phyloP scores from a whole-genome alignment of 2,888 invertebrate genomes.

The Drosophila demipolita region DNA sequence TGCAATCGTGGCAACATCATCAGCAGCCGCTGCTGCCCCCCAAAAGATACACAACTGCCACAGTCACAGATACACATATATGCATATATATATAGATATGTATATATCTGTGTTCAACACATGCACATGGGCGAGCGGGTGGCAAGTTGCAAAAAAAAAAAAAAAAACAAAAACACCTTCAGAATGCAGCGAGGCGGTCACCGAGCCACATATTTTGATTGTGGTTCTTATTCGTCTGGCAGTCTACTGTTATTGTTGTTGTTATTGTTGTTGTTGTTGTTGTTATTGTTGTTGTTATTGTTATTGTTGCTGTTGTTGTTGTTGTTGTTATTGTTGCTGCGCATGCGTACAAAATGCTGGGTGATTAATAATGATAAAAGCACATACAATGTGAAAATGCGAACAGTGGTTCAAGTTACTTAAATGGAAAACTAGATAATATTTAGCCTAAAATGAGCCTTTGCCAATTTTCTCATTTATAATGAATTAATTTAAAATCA shows the following conservation, averaged over 20 bases:
- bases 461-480: neutral
- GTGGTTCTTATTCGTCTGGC: constrained; percentile 46
- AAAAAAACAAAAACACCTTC: constrained; percentile 63
- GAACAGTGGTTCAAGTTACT: constrained; percentile 50
- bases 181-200: constrained; percentile 80
- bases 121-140: constrained; percentile 36
- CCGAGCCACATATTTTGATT: constrained; percentile 67
- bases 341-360: constrained; percentile 79
- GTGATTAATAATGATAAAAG: constrained; percentile 81
- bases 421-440: neutral
- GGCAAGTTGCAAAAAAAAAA: constrained; percentile 20
- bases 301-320: constrained; percentile 51
- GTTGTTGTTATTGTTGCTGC: constrained; percentile 51
- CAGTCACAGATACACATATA: constrained; percentile 13
- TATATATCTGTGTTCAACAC: constrained; percentile 14
- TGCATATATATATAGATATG: neutral
- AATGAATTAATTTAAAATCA: neutral
- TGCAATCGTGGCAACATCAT: constrained; percentile 82
- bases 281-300: constrained; percentile 42
- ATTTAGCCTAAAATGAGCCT: neutral
- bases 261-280: constrained; percentile 42
- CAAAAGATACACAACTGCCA: constrained; percentile 53
- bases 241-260: constrained; percentile 48
- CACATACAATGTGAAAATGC: constrained; percentile 57
- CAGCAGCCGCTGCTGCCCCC: constrained; percentile 57